phyloP scores from a whole-genome alignment of 2,797 vertebrate species.

The Meda fulgida region DNA sequence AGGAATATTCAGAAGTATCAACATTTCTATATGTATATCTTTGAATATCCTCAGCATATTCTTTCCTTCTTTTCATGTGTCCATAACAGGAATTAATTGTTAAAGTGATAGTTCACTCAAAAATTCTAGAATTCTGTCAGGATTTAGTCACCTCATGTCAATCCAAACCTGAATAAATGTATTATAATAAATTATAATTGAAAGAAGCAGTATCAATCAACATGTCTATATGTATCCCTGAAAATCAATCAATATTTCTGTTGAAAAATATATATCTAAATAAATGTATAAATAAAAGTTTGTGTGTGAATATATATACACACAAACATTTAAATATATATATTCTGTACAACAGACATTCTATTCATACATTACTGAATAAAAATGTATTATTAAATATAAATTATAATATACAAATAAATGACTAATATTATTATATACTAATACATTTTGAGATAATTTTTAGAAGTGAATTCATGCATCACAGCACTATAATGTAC shows the following conservation, averaged over 20 bases:
- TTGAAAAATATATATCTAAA: too few relatives aligned
- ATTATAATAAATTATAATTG: neutral
- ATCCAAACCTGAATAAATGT: neutral
- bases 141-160: neutral
- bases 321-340: too few relatives aligned
- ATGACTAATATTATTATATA: neutral
- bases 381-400: neutral
- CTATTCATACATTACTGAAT: too few relatives aligned
- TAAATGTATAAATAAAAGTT: too few relatives aligned
- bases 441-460: too few relatives aligned
- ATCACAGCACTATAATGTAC: neutral
- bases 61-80: slow-evolving; percentile 11
- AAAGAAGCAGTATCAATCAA: neutral
- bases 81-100: slow-evolving; percentile 25
- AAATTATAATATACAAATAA: neutral
- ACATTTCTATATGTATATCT: slow-evolving; percentile 32
- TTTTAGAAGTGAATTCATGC: neutral
- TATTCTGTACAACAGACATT: too few relatives aligned
- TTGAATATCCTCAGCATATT: slow-evolving; percentile 10
- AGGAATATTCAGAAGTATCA: slow-evolving; percentile 31
- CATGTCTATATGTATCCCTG: too few relatives aligned
- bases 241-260: neutral
- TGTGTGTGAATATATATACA: too few relatives aligned
- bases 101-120: neutral
- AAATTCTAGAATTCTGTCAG: neutral